A percentile compares a stretch with the other conserved stretches of the same genome.
Conservation (phyloP, 2,113 vertebrate genomes). For the Carettochelys insculpta region DNA sequence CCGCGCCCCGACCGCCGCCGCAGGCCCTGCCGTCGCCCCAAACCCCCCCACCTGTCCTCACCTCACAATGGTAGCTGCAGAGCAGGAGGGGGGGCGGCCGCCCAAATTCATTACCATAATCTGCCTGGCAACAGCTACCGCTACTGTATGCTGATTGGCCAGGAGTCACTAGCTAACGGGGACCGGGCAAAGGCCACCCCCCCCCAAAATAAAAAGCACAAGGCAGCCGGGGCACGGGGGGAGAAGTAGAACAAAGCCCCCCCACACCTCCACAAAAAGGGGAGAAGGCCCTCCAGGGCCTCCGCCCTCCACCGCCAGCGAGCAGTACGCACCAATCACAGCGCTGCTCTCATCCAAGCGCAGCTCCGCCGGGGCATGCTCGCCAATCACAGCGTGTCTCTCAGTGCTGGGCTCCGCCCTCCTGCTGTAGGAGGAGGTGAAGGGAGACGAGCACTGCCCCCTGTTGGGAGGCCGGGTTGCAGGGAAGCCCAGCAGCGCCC, state of each 20-base stretch:
- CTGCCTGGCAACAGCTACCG: slow-evolving; percentile 82
- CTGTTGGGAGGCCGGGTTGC: not conserved
- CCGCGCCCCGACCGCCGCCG: slow-evolving; percentile 9
- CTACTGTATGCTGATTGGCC: slow-evolving; percentile 68
- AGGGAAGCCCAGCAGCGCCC: not conserved
- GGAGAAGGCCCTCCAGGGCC: no score
- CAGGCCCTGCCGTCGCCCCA: not conserved
- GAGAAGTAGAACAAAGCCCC: not conserved
- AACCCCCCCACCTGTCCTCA: slow-evolving; percentile 83
- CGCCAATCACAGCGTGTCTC: slow-evolving; percentile 31
- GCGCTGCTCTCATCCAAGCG: not conserved
- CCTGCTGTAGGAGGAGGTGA: not conserved
- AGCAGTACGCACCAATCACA: not conserved
- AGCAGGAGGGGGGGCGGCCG: slow-evolving; percentile 74
- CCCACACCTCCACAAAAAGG: no score
- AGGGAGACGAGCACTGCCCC: not conserved
- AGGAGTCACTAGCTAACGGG: not conserved
- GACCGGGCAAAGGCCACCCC: not conserved
- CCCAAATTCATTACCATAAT: slow-evolving; percentile 87
- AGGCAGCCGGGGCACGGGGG: not conserved
- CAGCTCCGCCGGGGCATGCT: fast-evolving
- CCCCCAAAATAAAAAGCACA: not conserved
- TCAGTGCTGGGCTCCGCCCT: slow-evolving; percentile 1
- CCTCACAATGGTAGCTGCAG: slow-evolving; percentile 95
- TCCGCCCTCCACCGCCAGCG: not conserved